These are phyloP conservation scores for Phlogophora meticulosa DNA, from an alignment of 2,888 invertebrate genomes.

Conservation along the genomic window DNA sequence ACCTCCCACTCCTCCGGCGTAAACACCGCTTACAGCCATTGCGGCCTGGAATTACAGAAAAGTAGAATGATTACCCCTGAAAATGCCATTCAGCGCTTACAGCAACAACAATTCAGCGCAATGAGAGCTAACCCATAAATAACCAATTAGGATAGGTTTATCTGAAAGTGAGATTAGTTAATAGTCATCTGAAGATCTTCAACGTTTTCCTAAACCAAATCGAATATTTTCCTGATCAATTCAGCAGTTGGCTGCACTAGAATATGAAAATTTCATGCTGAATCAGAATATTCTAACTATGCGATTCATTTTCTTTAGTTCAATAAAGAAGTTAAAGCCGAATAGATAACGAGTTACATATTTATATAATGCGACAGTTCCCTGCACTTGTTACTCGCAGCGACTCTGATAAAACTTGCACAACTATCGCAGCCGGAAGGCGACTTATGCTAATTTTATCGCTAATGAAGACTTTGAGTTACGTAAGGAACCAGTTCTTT, in stretches of 20 bases:
- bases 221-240: not conserved
- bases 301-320: slow-evolving; percentile 13
- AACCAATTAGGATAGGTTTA: not conserved
- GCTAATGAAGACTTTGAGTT: slow-evolving; percentile 66
- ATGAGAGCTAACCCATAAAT: not conserved
- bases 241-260: not conserved
- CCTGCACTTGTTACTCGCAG: slow-evolving; percentile 31
- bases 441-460: slow-evolving; percentile 69
- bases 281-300: slow-evolving; percentile 7
- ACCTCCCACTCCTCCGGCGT: slow-evolving; percentile 82
- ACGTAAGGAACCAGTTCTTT: slow-evolving; percentile 52
- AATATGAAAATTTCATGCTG: not conserved
- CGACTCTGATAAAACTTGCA: slow-evolving; percentile 63
- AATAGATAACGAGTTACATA: slow-evolving; percentile 18
- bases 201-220: not conserved
- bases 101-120: not conserved
- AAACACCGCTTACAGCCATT: slow-evolving; percentile 88
- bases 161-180: not conserved
- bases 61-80: not conserved
- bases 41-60: slow-evolving; percentile 75
- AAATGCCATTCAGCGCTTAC: not conserved
- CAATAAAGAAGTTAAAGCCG: slow-evolving; percentile 21
- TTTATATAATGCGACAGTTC: slow-evolving; percentile 19
- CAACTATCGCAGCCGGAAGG: slow-evolving; percentile 63
- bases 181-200: no score